These are phyloP conservation scores for Bucco capensis DNA, from an alignment of 2,113 vertebrate species.

Conservation along the genomic window DNA sequence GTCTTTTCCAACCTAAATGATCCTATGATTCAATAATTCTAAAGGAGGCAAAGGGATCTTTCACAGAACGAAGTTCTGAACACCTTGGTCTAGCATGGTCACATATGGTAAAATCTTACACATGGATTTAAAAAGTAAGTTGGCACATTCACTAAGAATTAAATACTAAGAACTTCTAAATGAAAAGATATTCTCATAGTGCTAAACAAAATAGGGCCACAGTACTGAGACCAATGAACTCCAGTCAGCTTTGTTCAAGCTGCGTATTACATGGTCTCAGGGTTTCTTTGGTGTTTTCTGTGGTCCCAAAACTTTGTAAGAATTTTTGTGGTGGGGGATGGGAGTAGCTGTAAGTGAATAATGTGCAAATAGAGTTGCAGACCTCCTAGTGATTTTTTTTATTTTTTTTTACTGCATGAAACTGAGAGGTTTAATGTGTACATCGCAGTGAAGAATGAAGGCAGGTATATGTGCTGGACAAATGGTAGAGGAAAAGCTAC, in stretches of 20 bases:
- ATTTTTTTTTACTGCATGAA: neutral
- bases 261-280: neutral
- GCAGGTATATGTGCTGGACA: neutral
- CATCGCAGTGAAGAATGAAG: neutral
- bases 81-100: neutral
- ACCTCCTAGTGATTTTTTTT: neutral
- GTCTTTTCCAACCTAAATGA: too few species aligned
- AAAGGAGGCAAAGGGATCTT: neutral
- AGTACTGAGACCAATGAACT: neutral
- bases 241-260: neutral
- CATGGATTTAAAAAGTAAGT: neutral
- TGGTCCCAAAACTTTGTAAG: neutral
- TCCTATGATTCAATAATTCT: too few species aligned
- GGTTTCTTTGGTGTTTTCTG: neutral
- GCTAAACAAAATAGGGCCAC: neutral
- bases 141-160: neutral
- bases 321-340: rapidly evolving
- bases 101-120: neutral
- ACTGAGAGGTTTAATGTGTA: neutral
- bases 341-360: neutral
- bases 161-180: neutral
- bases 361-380: neutral
- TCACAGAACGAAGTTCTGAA: neutral
- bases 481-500: neutral
- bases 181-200: neutral